Conservation (phyloP, 2,797 vertebrate species). For the Coranthus polyacanthus region DNA sequence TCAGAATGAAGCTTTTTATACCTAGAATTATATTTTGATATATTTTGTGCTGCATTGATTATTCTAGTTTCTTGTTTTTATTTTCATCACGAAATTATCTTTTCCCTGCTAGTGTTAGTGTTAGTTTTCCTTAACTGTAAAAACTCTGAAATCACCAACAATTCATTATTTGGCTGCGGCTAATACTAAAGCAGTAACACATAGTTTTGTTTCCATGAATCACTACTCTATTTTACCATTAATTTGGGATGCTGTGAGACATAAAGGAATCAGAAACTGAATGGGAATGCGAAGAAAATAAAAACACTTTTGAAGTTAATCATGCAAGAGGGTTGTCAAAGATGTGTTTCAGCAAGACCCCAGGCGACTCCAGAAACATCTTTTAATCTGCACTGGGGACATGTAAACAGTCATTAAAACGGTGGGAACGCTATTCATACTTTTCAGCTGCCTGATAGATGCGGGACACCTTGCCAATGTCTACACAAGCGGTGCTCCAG, state of each 20-base stretch:
- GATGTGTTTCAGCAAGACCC: slow-evolving; percentile 65
- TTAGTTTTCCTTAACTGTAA: too few species aligned
- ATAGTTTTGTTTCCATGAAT: neutral
- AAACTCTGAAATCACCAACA: slow-evolving; percentile 1
- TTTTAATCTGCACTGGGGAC: slow-evolving; percentile 72
- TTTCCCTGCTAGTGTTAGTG: too few species aligned
- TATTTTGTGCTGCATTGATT: too few species aligned
- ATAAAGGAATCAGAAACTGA: slow-evolving; percentile 48
- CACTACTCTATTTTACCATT: neutral
- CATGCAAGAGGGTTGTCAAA: slow-evolving; percentile 61
- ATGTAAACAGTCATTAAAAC: slow-evolving; percentile 81
- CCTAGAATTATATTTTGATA: too few species aligned
- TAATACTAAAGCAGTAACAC: neutral
- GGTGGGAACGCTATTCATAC: slow-evolving; percentile 70
- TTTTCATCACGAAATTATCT: too few species aligned
- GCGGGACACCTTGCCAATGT: slow-evolving; percentile 67
- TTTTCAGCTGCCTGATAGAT: slow-evolving; percentile 72
- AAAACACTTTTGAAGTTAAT: slow-evolving; percentile 65
- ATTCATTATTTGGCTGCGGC: neutral
- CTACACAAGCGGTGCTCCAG: slow-evolving; percentile 67
- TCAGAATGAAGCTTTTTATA: too few species aligned
- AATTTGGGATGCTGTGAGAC: slow-evolving; percentile 29
- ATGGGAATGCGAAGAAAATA: slow-evolving; percentile 23
- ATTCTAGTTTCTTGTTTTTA: too few species aligned
- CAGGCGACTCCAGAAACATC: slow-evolving; percentile 71